Percentiles rank a stretch among this genome's conserved stretches.
Evolutionary conservation across 2,797 vertebrate genomes (phyloP).

Genomic region (Rhodeus uyekii): DNA sequence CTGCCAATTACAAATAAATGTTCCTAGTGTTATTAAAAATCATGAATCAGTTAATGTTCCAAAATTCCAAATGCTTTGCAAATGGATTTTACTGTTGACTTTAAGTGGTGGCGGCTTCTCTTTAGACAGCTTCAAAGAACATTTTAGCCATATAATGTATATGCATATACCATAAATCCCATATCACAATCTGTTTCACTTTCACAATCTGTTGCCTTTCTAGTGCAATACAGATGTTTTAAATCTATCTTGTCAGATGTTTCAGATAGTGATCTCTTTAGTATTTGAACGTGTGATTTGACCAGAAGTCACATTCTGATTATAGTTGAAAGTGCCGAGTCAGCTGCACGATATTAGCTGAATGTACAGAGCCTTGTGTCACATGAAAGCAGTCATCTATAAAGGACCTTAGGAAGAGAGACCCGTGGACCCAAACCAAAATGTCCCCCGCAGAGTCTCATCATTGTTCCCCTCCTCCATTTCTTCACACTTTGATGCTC

Average conservation of each 20-base stretch:
- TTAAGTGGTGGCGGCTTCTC: not conserved
- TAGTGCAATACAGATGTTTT: slow-evolving; percentile 5
- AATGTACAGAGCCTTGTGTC: slow-evolving; percentile 30
- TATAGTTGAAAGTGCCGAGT: slow-evolving; percentile 33
- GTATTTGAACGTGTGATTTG: slow-evolving; percentile 3
- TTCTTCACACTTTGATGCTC: slow-evolving; percentile 55
- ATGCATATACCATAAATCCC: not conserved
- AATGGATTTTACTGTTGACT: not conserved
- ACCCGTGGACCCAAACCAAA: not conserved
- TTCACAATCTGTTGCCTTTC: not conserved
- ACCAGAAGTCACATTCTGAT: slow-evolving; percentile 24
- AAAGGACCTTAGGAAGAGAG: slow-evolving; percentile 17
- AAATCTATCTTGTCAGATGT: slow-evolving; percentile 8
- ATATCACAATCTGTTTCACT: not conserved
- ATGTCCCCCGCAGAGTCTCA: slow-evolving; percentile 18
- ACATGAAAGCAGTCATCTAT: slow-evolving; percentile 22
- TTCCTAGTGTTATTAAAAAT: not conserved
- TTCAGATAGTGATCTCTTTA: slow-evolving; percentile 26
- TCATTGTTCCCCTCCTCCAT: slow-evolving; percentile 64
- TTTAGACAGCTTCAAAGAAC: not conserved
- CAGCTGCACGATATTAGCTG: slow-evolving; percentile 31
- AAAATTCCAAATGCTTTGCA: not conserved
- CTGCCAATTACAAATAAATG: not conserved
- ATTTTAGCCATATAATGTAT: not conserved
- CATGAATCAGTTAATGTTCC: not conserved